These are phyloP conservation scores for Arvicanthis niloticus DNA, from an alignment of 2,113 vertebrate species.

Conservation along the genomic window DNA sequence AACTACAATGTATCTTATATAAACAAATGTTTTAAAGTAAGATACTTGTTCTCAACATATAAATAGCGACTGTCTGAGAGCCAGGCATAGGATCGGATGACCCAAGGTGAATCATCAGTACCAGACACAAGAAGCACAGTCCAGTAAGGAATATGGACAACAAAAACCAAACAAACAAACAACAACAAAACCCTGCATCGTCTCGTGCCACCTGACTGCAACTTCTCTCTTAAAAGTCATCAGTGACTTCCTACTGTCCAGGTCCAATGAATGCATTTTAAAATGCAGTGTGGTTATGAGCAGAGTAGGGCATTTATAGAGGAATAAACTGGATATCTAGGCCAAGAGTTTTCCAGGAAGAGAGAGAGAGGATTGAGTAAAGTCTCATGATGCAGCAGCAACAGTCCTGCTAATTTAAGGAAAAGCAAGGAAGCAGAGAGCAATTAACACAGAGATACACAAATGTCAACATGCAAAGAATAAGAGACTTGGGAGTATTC, in stretches of 20 bases:
- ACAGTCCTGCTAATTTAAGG: not conserved
- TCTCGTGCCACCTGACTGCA: not conserved
- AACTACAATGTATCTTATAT: not conserved
- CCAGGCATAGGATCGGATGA: not conserved
- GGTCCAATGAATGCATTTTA: not conserved
- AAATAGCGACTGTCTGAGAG: not conserved
- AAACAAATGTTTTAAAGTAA: not conserved
- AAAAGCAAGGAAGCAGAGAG: not conserved
- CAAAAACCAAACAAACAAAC: not conserved
- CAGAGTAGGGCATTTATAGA: slow-evolving; percentile 29
- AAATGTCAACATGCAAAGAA: not conserved
- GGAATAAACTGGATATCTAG: slow-evolving; percentile 5
- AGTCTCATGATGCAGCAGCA: not conserved
- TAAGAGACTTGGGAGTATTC: not conserved
- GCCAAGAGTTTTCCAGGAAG: slow-evolving; percentile 6
- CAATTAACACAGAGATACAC: not conserved
- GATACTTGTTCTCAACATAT: not conserved
- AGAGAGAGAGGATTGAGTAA: slow-evolving; percentile 17
- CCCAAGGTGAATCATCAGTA: not conserved
- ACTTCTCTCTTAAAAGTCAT: slow-evolving; percentile 16
- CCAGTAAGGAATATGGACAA: not conserved
- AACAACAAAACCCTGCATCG: not conserved
- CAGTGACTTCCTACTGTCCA: not conserved
- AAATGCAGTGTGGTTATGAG: not conserved
- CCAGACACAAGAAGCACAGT: not conserved